These are phyloP conservation scores for Alentia gelatinosa DNA, from an alignment of 2,888 invertebrate genomes.

Conservation along the genomic window DNA sequence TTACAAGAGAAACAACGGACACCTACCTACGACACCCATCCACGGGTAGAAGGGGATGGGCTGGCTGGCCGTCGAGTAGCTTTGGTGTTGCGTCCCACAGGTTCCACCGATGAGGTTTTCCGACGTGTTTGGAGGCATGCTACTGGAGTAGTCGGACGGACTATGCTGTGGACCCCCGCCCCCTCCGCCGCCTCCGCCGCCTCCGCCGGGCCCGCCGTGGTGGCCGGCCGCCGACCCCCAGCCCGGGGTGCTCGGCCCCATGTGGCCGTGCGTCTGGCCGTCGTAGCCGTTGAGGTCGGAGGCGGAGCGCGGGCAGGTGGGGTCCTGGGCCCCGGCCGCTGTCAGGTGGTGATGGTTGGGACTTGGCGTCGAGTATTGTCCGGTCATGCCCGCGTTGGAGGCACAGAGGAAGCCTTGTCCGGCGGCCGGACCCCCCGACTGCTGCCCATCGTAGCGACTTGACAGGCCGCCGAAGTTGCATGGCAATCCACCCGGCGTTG, in stretches of 20 bases:
- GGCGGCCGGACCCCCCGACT: slow-evolving; percentile 38
- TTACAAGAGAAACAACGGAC: background rate
- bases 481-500: slow-evolving; percentile 27
- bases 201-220: slow-evolving; percentile 6
- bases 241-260: slow-evolving; percentile 14
- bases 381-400: slow-evolving; percentile 24
- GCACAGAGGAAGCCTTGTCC: slow-evolving; percentile 47
- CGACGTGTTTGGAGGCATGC: background rate
- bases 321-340: slow-evolving; percentile 41
- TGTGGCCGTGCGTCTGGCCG: slow-evolving; percentile 34
- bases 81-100: slow-evolving; percentile 41
- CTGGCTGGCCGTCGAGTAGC: slow-evolving; percentile 53
- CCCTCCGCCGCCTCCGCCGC: slow-evolving; percentile 8
- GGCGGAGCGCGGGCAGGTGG: slow-evolving; percentile 13
- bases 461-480: slow-evolving; percentile 56
- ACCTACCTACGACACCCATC: slow-evolving; percentile 60
- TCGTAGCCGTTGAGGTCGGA: slow-evolving; percentile 58
- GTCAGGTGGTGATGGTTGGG: slow-evolving; percentile 51
- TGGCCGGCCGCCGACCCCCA: slow-evolving; percentile 41
- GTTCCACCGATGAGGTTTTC: slow-evolving; percentile 39
- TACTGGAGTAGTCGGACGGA: slow-evolving; percentile 47
- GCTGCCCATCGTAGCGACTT: slow-evolving; percentile 56
- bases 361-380: slow-evolving; percentile 45
- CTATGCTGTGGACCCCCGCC: slow-evolving; percentile 40
- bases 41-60: slow-evolving; percentile 60